These are phyloP conservation scores for Molossus molossus DNA, from an alignment of 2,797 vertebrate genomes.

Conservation along the genomic window DNA sequence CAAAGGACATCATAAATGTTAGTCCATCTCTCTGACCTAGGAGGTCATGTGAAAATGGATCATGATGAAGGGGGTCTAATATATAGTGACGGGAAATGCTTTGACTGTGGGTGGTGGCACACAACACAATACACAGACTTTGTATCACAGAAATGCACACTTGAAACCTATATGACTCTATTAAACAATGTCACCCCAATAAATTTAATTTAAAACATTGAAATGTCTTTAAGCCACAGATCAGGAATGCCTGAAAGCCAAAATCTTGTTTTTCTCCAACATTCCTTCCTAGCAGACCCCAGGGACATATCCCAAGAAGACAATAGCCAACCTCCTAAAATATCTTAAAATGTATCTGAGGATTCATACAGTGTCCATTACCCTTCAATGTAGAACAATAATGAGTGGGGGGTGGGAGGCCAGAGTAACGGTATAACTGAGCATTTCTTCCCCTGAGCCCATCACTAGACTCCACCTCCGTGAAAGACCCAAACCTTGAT, in stretches of 20 bases:
- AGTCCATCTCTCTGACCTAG: background rate
- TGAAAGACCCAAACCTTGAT: background rate
- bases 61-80: background rate
- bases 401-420: background rate
- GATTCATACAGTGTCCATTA: background rate
- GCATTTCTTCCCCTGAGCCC: background rate
- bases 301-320: background rate
- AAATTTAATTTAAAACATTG: background rate
- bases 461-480: background rate
- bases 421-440: background rate
- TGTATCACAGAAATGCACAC: background rate
- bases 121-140: background rate
- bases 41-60: background rate
- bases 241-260: background rate
- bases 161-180: background rate
- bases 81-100: background rate
- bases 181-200: background rate
- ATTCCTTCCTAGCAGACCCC: background rate
- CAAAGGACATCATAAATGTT: background rate
- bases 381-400: background rate
- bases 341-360: background rate
- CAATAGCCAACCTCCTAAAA: background rate
- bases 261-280: background rate
- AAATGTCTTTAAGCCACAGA: background rate
- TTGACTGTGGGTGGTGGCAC: background rate